These are phyloP conservation scores for Cheirogaleus major DNA, from an alignment of 2,797 vertebrate genomes.

Conservation along the genomic window DNA sequence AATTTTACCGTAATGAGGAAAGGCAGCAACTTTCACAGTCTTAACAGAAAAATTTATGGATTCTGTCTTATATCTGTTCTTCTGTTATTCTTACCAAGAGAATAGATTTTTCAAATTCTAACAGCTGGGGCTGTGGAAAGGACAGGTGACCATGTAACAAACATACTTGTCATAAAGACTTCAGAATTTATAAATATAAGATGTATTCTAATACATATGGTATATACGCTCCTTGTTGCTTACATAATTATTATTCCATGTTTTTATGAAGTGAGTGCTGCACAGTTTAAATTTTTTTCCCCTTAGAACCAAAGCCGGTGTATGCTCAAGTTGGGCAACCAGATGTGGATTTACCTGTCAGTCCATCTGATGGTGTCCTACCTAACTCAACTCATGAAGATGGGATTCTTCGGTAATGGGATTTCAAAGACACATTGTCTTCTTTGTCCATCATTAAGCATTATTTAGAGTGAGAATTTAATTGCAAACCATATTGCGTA, in stretches of 20 bases:
- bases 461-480: neutral
- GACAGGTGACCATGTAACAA: neutral
- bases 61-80: neutral
- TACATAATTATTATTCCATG: neutral
- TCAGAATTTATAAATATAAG: neutral
- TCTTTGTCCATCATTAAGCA: neutral
- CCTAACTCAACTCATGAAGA: slow-evolving; percentile 96
- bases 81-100: neutral
- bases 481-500: neutral
- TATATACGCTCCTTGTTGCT: neutral
- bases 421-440: neutral
- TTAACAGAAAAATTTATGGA: neutral
- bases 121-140: neutral
- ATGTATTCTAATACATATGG: neutral
- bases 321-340: slow-evolving; percentile 98
- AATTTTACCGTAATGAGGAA: neutral
- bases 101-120: neutral
- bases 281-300: neutral
- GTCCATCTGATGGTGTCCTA: slow-evolving; percentile 96
- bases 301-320: slow-evolving; percentile 96
- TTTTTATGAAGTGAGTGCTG: slow-evolving; percentile 17
- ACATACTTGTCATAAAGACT: neutral
- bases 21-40: neutral
- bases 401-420: slow-evolving; percentile 93
- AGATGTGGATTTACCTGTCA: slow-evolving; percentile 98